Evolutionary conservation across 1,140 invertebrate species (phyloP), one percentile per base, ranked within the genome.

Genomic region (Cyclargus thomasi): DNA sequence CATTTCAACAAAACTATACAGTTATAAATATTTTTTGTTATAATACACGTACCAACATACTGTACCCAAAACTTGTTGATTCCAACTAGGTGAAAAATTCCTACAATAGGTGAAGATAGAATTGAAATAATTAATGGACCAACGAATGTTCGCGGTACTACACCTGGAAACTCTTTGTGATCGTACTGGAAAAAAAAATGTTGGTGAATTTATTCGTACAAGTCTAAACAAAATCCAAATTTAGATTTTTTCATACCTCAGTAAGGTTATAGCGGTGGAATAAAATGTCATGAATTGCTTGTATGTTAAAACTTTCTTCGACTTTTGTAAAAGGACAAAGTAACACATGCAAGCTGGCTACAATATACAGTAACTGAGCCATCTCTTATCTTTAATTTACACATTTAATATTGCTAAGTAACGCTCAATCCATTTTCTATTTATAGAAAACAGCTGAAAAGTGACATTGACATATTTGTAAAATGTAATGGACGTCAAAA

Each of bases 221-320:
- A 36, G 55, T 21, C 73, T 72, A 75, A n/a, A 78, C 79, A 63
- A 74, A 77, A 73, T 88, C 85, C 85, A 86, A 88, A 90, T 82
- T 88, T 88, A 88, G 86, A 88, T 72, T 80, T 74, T 77, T 71
- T 67, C 74, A 74, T 93, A 98, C 97, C 94, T 97, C 89, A 53
- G 94, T 91, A 67, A 99, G 92, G 91, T 98, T 96, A 84, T 92
- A 90, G 68, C 94, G 92, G 82, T 97, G 94, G 90, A 97, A 99
- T 16, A 99, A 91, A 75, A 99, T 93, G 92, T 99, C 99, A 92
- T 99, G 99, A 86, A 96, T 96, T 14, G 99, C 99, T 92, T 99
- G 97, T 20, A 99, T 92, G 91, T 99, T 99, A 82, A 99, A 99
- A 91, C 98, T 99, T 92, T 99, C 99, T 91, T 99, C 99, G 10